phyloP scores from a whole-genome alignment of 2,113 vertebrate species.

The Lagopus leucura region DNA sequence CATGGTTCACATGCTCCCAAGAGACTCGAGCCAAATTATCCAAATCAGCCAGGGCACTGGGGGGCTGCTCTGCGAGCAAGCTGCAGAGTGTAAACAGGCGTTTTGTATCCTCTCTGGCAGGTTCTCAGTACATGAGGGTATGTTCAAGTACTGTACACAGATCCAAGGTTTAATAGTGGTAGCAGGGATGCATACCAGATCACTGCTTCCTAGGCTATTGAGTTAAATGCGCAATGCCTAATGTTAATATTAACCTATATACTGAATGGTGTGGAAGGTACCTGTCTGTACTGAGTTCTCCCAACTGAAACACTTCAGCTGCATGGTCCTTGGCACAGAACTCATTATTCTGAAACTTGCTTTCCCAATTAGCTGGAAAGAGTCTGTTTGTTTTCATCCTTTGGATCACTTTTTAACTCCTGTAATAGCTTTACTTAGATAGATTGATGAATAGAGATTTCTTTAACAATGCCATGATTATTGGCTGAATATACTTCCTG shows the following conservation, averaged over 20 bases:
- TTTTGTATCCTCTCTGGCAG: not conserved
- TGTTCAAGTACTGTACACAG: not conserved
- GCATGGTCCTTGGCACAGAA: not conserved
- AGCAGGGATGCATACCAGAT: not conserved
- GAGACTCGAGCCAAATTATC: not conserved
- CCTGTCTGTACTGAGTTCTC: not conserved
- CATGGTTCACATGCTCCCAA: not conserved
- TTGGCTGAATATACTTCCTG: not conserved
- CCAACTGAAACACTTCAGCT: slow-evolving; percentile 20
- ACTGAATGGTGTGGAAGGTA: slow-evolving; percentile 34
- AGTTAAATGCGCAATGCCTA: not conserved
- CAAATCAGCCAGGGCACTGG: not conserved
- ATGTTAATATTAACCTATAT: slow-evolving; percentile 59
- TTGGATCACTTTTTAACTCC: not conserved
- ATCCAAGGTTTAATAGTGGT: not conserved
- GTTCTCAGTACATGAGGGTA: not conserved
- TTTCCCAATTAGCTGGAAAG: slow-evolving; percentile 34
- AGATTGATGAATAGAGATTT: slow-evolving; percentile 25
- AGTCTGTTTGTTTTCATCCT: slow-evolving; percentile 11
- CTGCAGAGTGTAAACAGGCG: not conserved
- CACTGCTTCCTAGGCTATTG: not conserved
- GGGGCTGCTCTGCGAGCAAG: not conserved
- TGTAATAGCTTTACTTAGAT: slow-evolving; percentile 12
- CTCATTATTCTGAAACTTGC: slow-evolving; percentile 10
- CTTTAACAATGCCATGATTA: slow-evolving; percentile 24